phyloP scores from a whole-genome alignment of 2,797 vertebrate genomes.

The Diglossa cyanea region DNA sequence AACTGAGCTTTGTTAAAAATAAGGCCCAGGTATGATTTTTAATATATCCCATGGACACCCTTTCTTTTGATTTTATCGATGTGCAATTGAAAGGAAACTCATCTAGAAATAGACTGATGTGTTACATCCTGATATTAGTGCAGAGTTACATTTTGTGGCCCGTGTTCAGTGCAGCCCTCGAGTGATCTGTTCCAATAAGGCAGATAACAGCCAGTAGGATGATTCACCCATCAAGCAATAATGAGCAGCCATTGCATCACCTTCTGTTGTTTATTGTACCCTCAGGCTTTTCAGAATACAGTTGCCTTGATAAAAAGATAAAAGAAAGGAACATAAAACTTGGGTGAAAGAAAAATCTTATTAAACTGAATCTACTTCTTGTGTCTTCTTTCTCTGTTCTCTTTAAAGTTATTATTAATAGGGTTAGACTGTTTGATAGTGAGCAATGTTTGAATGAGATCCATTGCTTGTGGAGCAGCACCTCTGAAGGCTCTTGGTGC shows the following conservation, averaged over 20 bases:
- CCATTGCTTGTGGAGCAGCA: neutral
- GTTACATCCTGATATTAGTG: slow-evolving; percentile 14
- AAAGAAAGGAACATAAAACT: slow-evolving; percentile 74
- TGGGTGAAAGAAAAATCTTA: slow-evolving; percentile 61
- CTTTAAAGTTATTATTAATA: slow-evolving; percentile 52
- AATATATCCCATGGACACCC: neutral
- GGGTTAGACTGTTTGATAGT: neutral
- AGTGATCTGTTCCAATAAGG: slow-evolving; percentile 63
- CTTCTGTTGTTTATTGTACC: slow-evolving; percentile 76
- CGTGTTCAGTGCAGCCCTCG: neutral
- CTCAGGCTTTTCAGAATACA: slow-evolving; percentile 69
- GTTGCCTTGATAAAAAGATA: slow-evolving; percentile 79
- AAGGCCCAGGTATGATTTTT: neutral
- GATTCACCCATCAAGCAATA: slow-evolving; percentile 66
- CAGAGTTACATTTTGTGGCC: neutral
- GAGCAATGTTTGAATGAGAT: neutral
- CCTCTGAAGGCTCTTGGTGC: neutral
- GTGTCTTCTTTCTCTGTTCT: slow-evolving; percentile 7
- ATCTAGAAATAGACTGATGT: neutral
- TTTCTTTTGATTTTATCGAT: neutral
- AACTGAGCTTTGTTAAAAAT: neutral
- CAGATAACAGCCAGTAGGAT: slow-evolving; percentile 62
- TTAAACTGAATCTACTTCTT: slow-evolving; percentile 67
- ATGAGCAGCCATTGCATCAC: slow-evolving; percentile 61
- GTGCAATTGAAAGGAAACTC: neutral